A percentile compares a stretch with the other conserved stretches of the same genome.
phyloP scores from a whole-genome alignment of 23 tunicate species.

The Halocynthia aurantium region DNA sequence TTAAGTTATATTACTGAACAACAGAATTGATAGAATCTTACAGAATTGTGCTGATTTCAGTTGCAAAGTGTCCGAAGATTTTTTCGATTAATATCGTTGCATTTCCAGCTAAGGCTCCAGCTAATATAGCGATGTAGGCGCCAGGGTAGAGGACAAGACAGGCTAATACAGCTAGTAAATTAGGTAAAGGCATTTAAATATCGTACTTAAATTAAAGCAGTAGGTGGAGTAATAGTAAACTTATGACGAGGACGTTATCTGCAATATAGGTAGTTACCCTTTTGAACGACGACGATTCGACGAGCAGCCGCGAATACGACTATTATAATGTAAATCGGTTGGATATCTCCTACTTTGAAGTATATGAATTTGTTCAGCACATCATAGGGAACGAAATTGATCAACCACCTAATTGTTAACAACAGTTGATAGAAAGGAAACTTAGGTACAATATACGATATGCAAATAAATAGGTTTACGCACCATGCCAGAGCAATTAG shows the following conservation, averaged over 20 bases:
- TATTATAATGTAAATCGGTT: conserved; percentile 49
- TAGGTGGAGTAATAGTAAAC: too few relatives aligned
- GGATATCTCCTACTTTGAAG: conserved; percentile 57
- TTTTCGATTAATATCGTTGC: conserved; percentile 47
- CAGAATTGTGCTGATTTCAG: conserved; percentile 27
- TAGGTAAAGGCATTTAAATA: not conserved
- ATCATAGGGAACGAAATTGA: conserved; percentile 60
- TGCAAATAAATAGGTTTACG: not conserved
- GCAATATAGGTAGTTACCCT: conserved; percentile 15
- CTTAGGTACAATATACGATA: not conserved
- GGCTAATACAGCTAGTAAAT: conserved; percentile 39
- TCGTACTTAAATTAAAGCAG: too few relatives aligned
- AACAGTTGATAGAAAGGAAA: not conserved
- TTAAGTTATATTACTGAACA: too few relatives aligned
- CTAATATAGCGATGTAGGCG: conserved; percentile 58
- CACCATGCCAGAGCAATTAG: conserved; percentile 53
- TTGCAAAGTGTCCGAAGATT: conserved; percentile 79
- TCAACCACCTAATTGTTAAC: conserved; percentile 54
- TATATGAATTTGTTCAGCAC: conserved; percentile 49
- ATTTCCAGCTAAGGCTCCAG: conserved; percentile 74
- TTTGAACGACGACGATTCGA: conserved; percentile 30
- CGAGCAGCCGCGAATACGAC: conserved; percentile 41
- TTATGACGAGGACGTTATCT: too few relatives aligned
- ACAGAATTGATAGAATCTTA: conserved; percentile 1
- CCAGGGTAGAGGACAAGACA: conserved; percentile 59